Conservation (phyloP, 2,113 vertebrate genomes). For the Ictalurus punctatus region DNA sequence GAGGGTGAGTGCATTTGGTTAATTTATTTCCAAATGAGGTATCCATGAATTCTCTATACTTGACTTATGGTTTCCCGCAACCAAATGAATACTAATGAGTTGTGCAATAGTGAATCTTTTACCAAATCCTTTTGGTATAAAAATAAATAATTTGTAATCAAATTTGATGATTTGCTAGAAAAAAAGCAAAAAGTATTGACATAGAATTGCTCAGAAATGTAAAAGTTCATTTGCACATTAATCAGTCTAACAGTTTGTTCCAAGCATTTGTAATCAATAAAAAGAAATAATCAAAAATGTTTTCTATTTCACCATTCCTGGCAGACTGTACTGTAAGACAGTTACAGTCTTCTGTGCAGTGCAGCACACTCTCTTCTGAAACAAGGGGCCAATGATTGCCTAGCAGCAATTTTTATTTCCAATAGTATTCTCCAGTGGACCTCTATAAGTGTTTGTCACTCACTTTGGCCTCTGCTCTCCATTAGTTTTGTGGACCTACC, state of each 20-base stretch:
- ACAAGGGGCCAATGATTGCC: slow-evolving; percentile 29
- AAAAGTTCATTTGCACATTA: neutral
- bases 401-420: slow-evolving; percentile 33
- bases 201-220: no score
- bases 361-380: slow-evolving; percentile 34
- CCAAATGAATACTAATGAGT: neutral
- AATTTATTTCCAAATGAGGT: neutral
- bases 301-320: neutral
- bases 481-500: neutral
- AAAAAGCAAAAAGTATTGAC: neutral
- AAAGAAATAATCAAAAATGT: neutral
- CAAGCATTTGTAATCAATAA: neutral
- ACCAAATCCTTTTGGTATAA: neutral
- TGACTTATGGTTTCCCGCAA: no score
- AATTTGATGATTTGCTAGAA: no score
- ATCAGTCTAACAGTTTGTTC: no score
- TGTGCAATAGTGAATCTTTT: neutral
- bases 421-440: slow-evolving; percentile 32
- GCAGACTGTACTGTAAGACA: neutral
- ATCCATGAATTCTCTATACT: neutral
- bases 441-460: slow-evolving; percentile 38
- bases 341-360: neutral
- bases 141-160: neutral
- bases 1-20: neutral
- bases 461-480: slow-evolving; percentile 13